Evolutionary conservation across 35 echinoderm and acorn worm genomes (phyloP), one percentile per base, ranked within the genome.

Genomic region (Lytechinus variegatus): DNA sequence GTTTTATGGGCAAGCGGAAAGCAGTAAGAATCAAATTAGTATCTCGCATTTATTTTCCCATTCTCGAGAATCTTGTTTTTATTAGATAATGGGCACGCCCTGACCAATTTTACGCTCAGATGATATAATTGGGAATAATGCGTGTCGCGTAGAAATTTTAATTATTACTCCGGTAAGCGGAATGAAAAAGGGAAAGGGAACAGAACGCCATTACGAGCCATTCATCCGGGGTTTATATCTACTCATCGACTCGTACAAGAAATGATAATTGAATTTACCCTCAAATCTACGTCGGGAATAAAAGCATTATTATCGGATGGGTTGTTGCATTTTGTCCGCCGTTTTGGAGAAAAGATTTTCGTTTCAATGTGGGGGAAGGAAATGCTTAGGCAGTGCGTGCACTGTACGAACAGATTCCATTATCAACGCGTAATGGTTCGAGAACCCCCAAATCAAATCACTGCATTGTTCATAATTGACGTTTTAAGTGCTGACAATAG

Each of bases 201-300:
- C 28, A 89, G 51, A 33, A 33, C 52, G 87, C 87, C 87, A 89
- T 89, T 89, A 89, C 87, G 10, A 9, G n/a, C 87, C 87, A 89
- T 89, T 89, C 87, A 89, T 89, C 87, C 87, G 28, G 87, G 87
- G 14, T 89, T 89, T 89, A 89, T 89, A 89, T 53, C 87, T 52
- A 53, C 87, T 89, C 52, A 89, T 33, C 52, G 28, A 52, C 28
- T 33, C 87, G 87, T 33, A 89, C 28, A 29, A 89, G 87, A 89
- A 89, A 89, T 89, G 19, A 89, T 89, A 89, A 89, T 89, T 53
- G 87, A 89, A 89, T 89, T 89, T 89, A 53, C 13, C 87, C 52
- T 53, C 87, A 89, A 33, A 52, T 89, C 9, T 52, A 52, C 28
- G 28, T 33, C 52, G 52, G 87, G 87, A 53, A 89, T 33, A 52